Evolutionary conservation across 2,113 vertebrate genomes (phyloP).

Genomic region (Prionailurus bengalensis): DNA sequence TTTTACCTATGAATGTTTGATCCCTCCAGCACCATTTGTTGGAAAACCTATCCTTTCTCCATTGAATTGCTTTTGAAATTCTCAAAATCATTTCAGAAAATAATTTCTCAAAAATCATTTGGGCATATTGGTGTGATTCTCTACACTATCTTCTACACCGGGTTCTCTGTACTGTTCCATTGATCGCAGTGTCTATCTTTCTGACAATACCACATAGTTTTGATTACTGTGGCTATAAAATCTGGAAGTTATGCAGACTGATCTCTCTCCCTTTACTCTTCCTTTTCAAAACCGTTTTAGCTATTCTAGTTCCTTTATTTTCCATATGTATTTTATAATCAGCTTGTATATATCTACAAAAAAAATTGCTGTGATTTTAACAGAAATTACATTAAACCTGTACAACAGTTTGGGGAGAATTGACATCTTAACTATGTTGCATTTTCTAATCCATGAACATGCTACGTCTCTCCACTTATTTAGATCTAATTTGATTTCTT

Average conservation of each 20-base stretch:
- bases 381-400: background rate
- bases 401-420: background rate
- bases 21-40: background rate
- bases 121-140: background rate
- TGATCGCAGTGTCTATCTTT: background rate
- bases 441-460: constrained; percentile 16
- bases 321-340: constrained; percentile 12
- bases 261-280: background rate
- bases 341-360: background rate
- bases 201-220: background rate
- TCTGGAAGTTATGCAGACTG: background rate
- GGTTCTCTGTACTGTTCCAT: background rate
- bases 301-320: background rate
- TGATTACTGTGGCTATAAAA: background rate
- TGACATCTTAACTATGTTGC: background rate
- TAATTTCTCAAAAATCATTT: background rate
- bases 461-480: background rate
- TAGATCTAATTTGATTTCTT: background rate
- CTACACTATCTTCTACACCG: background rate
- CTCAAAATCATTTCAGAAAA: constrained; percentile 37
- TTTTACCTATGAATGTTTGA: background rate
- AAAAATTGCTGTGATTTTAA: background rate
- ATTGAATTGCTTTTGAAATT: background rate
- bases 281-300: background rate
- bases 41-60: background rate